Evolutionary conservation across 2,797 vertebrate genomes (phyloP), one percentile per base, ranked within the genome.

Genomic region (Sebastolobus alascanus): DNA sequence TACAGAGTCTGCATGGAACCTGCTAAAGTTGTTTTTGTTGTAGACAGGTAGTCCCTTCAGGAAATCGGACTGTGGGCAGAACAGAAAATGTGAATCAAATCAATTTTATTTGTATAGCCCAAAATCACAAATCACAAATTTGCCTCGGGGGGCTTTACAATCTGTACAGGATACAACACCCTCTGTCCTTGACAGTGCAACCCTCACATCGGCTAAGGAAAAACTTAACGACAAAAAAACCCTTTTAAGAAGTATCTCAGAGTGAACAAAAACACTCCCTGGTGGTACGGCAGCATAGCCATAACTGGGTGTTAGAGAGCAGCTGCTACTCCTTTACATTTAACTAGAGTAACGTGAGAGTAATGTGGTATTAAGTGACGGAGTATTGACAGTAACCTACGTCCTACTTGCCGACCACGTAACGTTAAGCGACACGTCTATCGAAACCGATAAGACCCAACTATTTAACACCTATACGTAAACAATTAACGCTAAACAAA

Each of bases 1-100:
- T 33, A 99, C 97, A 0, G 98, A 99, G 90, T 99, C 98, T 2
- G 98, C 96, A 12, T 99, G 98, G 90, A 99, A 99, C 56, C 97
- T 95, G 94, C 97, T 99, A 94, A 99, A 99, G 91, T 98, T 99
- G 84, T 94, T 98, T 90, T 98, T 98, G 95, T 99, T 98, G 95
- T 99, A 99, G 61, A 99, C 98, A 0, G 98, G 98, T 27, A 99
- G 93, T 35, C 97, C 98, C 93, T 97, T 99, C 93, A 99, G 92
- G 92, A 99, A 99, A 90, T 99, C 97, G 74, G 97, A 96, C 98
- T 99, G 73, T 4, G 90, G 90, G 67, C 77, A 59, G 8, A 78
- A n/a, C 4, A 81, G 16, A 72, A 25, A 59, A 66, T 14, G 3
- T 69, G 0, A 25, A 25, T 25, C 25, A 25, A 25, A 25, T 25